Evolutionary conservation across 2,888 invertebrate genomes (phyloP).

Genomic region (Spodoptera picta): DNA sequence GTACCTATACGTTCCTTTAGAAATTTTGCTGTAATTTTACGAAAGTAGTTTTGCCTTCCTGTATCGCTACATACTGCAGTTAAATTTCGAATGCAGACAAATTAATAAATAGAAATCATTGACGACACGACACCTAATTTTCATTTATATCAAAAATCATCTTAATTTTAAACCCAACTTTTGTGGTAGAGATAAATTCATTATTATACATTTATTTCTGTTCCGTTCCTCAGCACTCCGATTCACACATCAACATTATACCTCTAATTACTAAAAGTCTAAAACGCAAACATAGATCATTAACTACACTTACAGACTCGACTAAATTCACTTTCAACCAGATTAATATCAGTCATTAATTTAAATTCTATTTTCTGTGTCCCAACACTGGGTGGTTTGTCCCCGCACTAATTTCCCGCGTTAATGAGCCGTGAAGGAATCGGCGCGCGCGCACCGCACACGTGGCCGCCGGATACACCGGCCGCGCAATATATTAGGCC

Average conservation of each 20-base stretch:
- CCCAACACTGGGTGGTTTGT: conserved; percentile 66
- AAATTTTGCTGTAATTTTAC: conserved; percentile 29
- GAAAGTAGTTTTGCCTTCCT: not conserved
- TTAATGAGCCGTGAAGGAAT: conserved; percentile 83
- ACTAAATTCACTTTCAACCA: conserved; percentile 51
- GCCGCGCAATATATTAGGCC: conserved; percentile 62
- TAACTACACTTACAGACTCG: conserved; percentile 34
- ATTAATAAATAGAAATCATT: too few relatives aligned
- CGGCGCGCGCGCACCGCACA: conserved; percentile 71
- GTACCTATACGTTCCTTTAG: conserved; percentile 19
- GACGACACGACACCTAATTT: too few relatives aligned
- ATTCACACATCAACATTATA: conserved; percentile 1
- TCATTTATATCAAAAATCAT: too few relatives aligned
- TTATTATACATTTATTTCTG: too few relatives aligned
- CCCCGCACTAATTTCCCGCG: conserved; percentile 76
- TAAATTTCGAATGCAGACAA: not conserved
- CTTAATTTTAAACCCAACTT: too few relatives aligned
- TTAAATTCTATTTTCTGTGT: conserved; percentile 61
- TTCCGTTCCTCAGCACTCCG: too few relatives aligned
- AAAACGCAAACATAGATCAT: conserved; percentile 39
- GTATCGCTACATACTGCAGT: not conserved
- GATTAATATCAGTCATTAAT: conserved; percentile 56
- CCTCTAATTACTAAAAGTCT: conserved; percentile 29
- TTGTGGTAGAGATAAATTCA: too few relatives aligned
- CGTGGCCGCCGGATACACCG: conserved; percentile 69